These are phyloP conservation scores for Eilema depressum DNA, from an alignment of 2,888 invertebrate genomes.

Conservation along the genomic window DNA sequence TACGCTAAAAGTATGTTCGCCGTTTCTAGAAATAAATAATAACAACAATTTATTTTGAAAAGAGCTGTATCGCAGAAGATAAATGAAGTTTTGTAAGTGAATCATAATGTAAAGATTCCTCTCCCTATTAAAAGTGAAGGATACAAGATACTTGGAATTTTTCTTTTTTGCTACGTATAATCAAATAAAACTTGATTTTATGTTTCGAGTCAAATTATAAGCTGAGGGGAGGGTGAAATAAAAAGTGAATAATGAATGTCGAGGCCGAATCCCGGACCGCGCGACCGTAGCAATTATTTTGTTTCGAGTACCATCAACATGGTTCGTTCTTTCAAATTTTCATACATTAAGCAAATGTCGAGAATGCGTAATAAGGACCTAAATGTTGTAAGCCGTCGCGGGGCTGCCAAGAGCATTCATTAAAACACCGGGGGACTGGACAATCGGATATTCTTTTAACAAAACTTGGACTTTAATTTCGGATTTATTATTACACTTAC, in stretches of 20 bases:
- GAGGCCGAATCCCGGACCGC: conserved; percentile 82
- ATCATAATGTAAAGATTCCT: conserved; percentile 69
- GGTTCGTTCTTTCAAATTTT: conserved; percentile 86
- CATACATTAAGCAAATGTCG: conserved; percentile 86
- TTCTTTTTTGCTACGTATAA: conserved; percentile 79
- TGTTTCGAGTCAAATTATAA: conserved; percentile 87
- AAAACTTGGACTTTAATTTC: conserved; percentile 43
- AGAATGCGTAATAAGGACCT: conserved; percentile 84
- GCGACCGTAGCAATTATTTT: conserved; percentile 86
- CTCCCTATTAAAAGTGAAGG: conserved; percentile 77
- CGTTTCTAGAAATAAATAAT: conserved; percentile 27
- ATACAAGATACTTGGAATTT: conserved; percentile 76
- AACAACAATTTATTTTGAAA: conserved; percentile 28
- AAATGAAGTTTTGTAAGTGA: conserved; percentile 66
- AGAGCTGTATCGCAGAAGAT: conserved; percentile 45
- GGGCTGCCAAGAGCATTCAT: conserved; percentile 72
- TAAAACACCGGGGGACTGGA: conserved; percentile 70
- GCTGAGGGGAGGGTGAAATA: conserved; percentile 83
- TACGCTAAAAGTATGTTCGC: background rate
- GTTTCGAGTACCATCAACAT: conserved; percentile 86
- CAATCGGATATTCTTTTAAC: conserved; percentile 65
- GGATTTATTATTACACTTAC: conserved; percentile 37
- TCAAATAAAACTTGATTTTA: conserved; percentile 87
- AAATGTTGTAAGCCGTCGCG: conserved; percentile 78
- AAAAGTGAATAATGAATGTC: conserved; percentile 87